Evolutionary conservation across 2,888 invertebrate genomes (phyloP), one percentile per base, ranked within the genome.

Genomic region (Campoletis raptor): DNA sequence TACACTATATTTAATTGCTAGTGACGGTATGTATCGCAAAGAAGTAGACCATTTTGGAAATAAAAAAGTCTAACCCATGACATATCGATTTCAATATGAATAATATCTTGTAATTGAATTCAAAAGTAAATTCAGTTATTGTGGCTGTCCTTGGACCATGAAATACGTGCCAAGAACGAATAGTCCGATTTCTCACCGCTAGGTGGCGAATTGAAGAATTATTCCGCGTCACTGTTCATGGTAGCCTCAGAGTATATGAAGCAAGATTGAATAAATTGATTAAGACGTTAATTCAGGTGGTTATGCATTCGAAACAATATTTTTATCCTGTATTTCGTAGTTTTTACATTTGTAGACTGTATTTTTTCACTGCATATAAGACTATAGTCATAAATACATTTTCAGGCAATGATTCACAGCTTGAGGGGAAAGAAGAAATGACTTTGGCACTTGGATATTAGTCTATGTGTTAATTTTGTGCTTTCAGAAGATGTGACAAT

Each of bases 1-100:
- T 42, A 48, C 48, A 21, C 72, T 52, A 21, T 64, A 54, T 72
- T 37, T 48, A 81, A 81, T 70, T 70, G n/a, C 12, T n/a, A n/a
- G 37, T n/a, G 79, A n/a, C 37, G n/a, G 30, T 57, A n/a, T 48
- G 66, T 18, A 12, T 12, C 21, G 18, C 8, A 30, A 72, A 18
- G 40, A 73, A n/a, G 45, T 64, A 45, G 15, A 42, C 48, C 18
- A 64, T 72, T 72, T 52, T 48, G 18, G 61, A 81, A 73, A 42
- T 64, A 37, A 72, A 40, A 40, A 61, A n/a, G 30, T 7, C 61
- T 72, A 15, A 81, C 64, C 64, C 24, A 6, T 48, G 12, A 42
- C 40, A 40, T 79, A 54, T 79, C 78, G 40, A 40, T 54, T 57
- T 40, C 7, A 18, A 24, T 24, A 10, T 37, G 24, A 67, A 61